Evolutionary conservation across 2,797 vertebrate species (phyloP), one percentile per base, ranked within the genome.

Genomic region (Hydrocynus forskahlii): DNA sequence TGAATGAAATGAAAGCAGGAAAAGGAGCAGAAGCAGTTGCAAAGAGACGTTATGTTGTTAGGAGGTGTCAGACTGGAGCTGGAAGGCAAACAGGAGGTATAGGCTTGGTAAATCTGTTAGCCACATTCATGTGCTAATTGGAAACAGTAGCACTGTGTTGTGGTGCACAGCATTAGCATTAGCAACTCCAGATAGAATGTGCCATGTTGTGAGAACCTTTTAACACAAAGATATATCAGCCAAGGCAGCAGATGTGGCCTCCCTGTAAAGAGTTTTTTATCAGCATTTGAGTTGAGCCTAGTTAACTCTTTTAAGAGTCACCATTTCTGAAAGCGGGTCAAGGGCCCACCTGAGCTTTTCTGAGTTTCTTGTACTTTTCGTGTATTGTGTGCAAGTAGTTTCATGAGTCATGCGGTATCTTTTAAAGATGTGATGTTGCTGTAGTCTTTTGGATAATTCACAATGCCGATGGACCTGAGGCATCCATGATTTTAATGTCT

Each of bases 61-160:
- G 48, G 14, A 78, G 54, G 45, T 63, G 57, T 16, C 54, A 74
- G 21, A 84, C 12, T 48, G 62, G 71, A 50, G 71, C 14, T 57
- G 59, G 38, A 75, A 59, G 14, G 48, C 69, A 81, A 84, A 50
- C 23, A 55, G 29, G 10, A 75, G 45, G 67, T 69, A 35, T 54
- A 38, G 54, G 71, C 54, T 59, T 43, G 60, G 35, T 54, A 74
- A 74, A 74, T 59, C 54, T 19, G 17, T 35, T 74, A 78, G 16
- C 40, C 70, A 38, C 38, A 78, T 50, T 48, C 63, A 54, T 59
- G 43, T 78, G 63, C 50, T 78, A 82, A 69, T 75, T 78, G 67
- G 70, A 68, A 62, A 78, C 62, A 74, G 54, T 29, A 68, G 23
- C 66, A 43, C 29, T 16, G 14, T 29, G 50, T 54, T 73, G 55